phyloP scores from a whole-genome alignment of 2,888 invertebrate species.

The Homarus gammarus region DNA sequence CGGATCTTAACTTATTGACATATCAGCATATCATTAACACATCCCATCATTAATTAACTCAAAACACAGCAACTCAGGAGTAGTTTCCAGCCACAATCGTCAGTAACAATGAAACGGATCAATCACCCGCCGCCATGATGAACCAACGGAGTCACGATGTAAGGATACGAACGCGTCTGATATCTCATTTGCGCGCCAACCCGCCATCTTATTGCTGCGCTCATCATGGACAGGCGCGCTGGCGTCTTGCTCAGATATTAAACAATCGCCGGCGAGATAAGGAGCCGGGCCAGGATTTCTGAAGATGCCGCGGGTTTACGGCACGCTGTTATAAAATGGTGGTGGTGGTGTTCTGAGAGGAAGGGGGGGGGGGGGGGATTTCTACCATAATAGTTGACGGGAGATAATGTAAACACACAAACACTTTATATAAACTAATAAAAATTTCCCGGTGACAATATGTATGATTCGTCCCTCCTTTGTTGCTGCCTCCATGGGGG shows the following conservation, averaged over 20 bases:
- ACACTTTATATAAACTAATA: conserved; percentile 1
- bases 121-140: not conserved
- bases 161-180: conserved; percentile 57
- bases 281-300: conserved; percentile 56
- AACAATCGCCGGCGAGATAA: conserved; percentile 66
- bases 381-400: not conserved
- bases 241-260: conserved; percentile 63
- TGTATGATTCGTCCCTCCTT: not conserved
- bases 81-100: not conserved
- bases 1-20: not conserved
- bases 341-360: no score
- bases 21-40: not conserved
- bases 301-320: conserved; percentile 57
- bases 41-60: not conserved
- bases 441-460: conserved; percentile 3
- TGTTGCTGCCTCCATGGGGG: not conserved
- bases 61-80: not conserved
- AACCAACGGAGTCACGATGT: conserved; percentile 10
- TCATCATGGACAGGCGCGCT: conserved; percentile 67
- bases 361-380: conserved; percentile 5
- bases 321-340: conserved; percentile 39
- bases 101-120: not conserved
- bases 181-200: conserved; percentile 71
- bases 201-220: conserved; percentile 70
- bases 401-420: not conserved